These are phyloP conservation scores for Melanotaenia trifasciata DNA, from an alignment of 2,797 vertebrate species.

Conservation along the genomic window DNA sequence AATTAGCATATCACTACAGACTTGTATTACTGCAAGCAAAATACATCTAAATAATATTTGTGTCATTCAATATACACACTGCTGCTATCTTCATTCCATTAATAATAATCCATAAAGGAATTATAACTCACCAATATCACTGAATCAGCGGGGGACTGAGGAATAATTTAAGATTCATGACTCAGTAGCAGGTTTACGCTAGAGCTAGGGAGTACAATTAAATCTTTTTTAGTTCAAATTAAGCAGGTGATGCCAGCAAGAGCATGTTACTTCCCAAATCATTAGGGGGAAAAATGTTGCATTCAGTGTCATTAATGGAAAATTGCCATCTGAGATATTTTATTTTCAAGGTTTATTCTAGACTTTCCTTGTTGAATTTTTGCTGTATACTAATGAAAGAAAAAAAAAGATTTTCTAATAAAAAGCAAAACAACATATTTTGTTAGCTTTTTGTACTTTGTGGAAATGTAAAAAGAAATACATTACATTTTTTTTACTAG, in stretches of 20 bases:
- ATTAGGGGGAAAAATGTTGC: neutral
- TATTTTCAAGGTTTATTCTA: neutral
- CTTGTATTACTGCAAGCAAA: neutral
- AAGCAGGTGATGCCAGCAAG: neutral
- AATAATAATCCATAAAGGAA: neutral
- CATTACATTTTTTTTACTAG: no score
- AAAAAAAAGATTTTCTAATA: neutral
- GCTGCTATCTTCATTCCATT: neutral
- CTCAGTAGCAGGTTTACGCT: neutral
- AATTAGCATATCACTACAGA: neutral
- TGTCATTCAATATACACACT: neutral
- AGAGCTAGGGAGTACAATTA: neutral
- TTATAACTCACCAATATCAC: neutral
- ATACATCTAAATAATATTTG: neutral
- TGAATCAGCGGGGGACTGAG: neutral
- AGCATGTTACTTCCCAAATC: neutral
- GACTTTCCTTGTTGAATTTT: neutral
- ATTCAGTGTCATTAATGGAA: neutral
- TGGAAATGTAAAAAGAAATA: neutral
- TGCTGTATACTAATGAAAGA: neutral
- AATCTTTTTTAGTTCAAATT: neutral
- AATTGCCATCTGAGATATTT: neutral
- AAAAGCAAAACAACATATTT: neutral
- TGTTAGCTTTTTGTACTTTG: neutral
- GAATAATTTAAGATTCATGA: neutral